Base-by-base conservation (phyloP, 2,113 vertebrate genomes). In the Lamprotornis superbus region DNA sequence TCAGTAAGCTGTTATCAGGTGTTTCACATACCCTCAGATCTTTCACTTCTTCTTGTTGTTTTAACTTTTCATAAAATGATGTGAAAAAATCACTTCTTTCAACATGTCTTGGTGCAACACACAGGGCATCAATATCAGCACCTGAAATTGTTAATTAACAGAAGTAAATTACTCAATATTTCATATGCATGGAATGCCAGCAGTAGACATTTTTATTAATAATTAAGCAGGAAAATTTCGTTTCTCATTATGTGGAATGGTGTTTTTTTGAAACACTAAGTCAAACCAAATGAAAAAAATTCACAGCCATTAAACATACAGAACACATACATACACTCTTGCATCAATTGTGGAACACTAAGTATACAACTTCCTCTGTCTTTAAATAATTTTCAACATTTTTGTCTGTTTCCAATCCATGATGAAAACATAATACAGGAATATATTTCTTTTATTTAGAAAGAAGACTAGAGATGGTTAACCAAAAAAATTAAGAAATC, bases 61-160 rank as follows among this genome's bases (percentile, higher is more conserved):
- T 99, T 73, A 99, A 96, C 83, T 99, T 99, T 90, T 99, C 98
- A 96, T 98, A 99, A 94, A 99, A 99, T 0, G 99, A 99, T 52
- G 98, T 98, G 97, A 99, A 99, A 97, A 99, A 99, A 96, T 99
- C 98, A 69, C 98, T 98, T 92, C 99, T 98, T 86, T 99, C 98
- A 82, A 99, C 97, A 86, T 99, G 99, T 81, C 98, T 98, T 59
- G 99, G 99, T 76, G 98, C 98, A 63, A 99, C 98, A 96, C 99
- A 99, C 37, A 99, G 97, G 11, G 98, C 98, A 94, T 99, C 98
- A 76, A 99, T 99, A 97, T 99, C 99, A 94, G 99, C 98, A 97
- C 98, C 99, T 99, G 94, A 84, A 97, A 93, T 88, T 5, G 24
- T 83, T 91, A 50, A 89, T 71, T 63, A 95, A 31, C 15, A 85